Conservation (phyloP, 2,888 invertebrate species). For the Cosmopolites sordidus region DNA sequence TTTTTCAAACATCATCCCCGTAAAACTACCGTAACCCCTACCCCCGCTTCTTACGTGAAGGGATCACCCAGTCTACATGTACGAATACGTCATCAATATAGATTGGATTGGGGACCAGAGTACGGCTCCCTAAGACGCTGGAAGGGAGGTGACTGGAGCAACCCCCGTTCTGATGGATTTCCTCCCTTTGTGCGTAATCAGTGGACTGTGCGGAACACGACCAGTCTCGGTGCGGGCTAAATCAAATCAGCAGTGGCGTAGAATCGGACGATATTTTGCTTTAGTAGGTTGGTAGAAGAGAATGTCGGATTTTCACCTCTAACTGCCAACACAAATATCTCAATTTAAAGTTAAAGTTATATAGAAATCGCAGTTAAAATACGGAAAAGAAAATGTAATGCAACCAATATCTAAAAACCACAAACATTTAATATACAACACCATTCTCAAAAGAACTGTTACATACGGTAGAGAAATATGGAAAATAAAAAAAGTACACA, state of each 20-base stretch:
- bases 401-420: no score
- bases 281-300: no score
- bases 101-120: conserved; percentile 27
- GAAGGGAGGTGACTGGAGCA: conserved; percentile 36
- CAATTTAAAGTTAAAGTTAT: no score
- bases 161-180: conserved; percentile 37
- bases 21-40: conserved; percentile 17
- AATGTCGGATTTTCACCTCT: no score
- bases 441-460: no score
- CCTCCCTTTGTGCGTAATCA: conserved; percentile 45
- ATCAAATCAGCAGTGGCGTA: conserved; percentile 23
- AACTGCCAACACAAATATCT: no score
- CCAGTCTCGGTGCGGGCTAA: conserved; percentile 38
- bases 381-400: no score
- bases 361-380: no score
- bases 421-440: no score
- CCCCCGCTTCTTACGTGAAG: conserved; percentile 19
- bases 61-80: conserved; percentile 24
- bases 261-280: background rate
- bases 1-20: conserved; percentile 26
- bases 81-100: conserved; percentile 26
- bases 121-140: conserved; percentile 22
- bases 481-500: no score
- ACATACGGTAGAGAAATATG: no score
- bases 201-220: conserved; percentile 37